Evolutionary conservation across 2,797 vertebrate genomes (phyloP), one percentile per base, ranked within the genome.

Genomic region (Streptopelia turtur): DNA sequence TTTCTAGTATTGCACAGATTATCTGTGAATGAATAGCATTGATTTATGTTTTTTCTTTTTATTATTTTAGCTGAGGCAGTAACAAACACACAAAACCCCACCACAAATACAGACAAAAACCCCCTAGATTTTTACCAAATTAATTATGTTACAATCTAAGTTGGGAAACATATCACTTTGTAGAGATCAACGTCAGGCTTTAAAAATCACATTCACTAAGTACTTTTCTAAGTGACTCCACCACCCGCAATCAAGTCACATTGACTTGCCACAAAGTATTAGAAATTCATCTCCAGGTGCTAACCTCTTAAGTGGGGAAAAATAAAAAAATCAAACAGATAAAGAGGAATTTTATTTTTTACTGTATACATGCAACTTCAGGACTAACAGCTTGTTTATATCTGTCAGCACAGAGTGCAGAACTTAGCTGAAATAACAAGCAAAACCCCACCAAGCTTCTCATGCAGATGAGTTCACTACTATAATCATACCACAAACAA

Each of bases 101-200:
- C 41, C 41, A 17, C 16, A 43, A 41, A 41, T 16, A 41, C 41
- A 16, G 16, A 43, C 17, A 18, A 43, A 17, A 52, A 12, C 1
- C 1, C 0, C 2, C 3, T 1, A 5, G 4, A 41, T 18, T 43
- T 13, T 17, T 77, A 21, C 7, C 18, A 50, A 75, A 75, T n/a
- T n/a, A 39, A 49, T 47, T 74, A 31, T 23, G 6, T 37, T 15
- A n/a, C 28, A 52, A 20, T 33, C 8, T 57, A 30, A 72, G 1
- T 0, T 35, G 13, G 28, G 72, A 85, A 87, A 39, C 10, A 24
- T 27, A 39, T 85, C 20, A 33, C 5, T 23, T 49, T 33, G 6
- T 8, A 71, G 43, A 57, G 25, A 60, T 21, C 4, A 31, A 17
- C 23, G 31, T 28, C 21, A 20, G 33, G 31, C 71, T 41, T 50